Conservation (phyloP, 2,888 invertebrate species). For the Tenthredo scrophulariae region DNA sequence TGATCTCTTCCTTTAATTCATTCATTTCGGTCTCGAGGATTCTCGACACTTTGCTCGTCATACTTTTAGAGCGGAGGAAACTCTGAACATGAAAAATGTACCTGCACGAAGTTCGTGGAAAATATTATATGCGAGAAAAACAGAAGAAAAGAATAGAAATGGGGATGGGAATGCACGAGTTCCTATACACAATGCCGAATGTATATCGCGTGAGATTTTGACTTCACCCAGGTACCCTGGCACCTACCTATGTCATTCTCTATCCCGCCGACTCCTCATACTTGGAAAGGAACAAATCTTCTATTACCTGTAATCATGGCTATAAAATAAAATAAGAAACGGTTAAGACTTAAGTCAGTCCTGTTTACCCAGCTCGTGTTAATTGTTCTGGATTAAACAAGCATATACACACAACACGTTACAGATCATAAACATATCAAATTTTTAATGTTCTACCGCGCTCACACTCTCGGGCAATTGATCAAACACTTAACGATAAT, state of each 20-base stretch:
- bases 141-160: background rate
- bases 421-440: conserved; percentile 17
- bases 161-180: background rate
- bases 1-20: conserved; percentile 1
- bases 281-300: background rate
- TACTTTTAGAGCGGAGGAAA: background rate
- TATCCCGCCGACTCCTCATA: background rate
- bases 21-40: conserved; percentile 13
- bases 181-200: background rate
- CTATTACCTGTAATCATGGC: background rate
- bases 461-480: background rate
- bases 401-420: background rate
- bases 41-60: background rate
- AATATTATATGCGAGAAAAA: background rate
- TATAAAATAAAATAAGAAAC: background rate
- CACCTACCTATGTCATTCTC: background rate
- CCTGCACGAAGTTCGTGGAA: background rate
- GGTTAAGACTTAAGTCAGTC: background rate
- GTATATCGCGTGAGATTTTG: background rate
- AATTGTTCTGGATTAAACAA: background rate
- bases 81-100: background rate
- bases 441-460: background rate
- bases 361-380: background rate
- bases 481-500: conserved; percentile 13
- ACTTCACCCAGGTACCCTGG: background rate